Evolutionary conservation across 2,797 vertebrate species (phyloP).

Genomic region (Muscicapa comitata): DNA sequence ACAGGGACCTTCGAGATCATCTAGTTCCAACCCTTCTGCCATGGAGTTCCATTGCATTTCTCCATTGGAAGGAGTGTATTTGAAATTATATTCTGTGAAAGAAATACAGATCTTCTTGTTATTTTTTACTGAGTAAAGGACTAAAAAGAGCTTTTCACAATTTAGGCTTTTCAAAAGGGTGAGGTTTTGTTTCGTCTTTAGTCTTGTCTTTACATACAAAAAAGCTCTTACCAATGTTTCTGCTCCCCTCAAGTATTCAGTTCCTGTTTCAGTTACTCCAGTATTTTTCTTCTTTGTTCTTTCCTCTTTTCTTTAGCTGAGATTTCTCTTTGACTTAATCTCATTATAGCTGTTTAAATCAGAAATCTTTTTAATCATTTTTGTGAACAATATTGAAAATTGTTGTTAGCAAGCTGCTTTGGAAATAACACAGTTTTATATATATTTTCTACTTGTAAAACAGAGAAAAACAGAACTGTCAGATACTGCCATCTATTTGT

Average conservation of each 20-base stretch:
- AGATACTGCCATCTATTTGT: not conserved
- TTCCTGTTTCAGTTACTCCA: not conserved
- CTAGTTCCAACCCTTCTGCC: not conserved
- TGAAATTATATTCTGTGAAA: not conserved
- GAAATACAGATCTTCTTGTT: rapidly evolving
- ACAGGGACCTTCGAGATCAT: not conserved
- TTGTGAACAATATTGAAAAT: not conserved
- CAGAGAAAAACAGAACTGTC: not conserved
- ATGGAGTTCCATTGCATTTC: not conserved
- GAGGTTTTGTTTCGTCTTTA: not conserved
- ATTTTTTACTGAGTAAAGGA: not conserved
- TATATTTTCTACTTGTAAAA: not conserved
- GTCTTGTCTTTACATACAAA: not conserved
- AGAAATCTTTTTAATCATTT: not conserved
- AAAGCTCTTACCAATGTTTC: not conserved
- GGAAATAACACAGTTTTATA: not conserved
- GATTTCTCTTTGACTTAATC: not conserved
- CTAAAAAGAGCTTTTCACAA: not conserved
- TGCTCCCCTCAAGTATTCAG: not conserved
- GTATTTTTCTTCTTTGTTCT: not conserved
- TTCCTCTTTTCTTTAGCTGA: not conserved
- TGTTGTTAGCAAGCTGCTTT: not conserved
- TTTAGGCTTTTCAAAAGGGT: not conserved
- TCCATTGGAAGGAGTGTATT: not conserved
- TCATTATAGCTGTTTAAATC: not conserved